Evolutionary conservation across 2,797 vertebrate genomes (phyloP), one percentile per base, ranked within the genome.

Genomic region (Rachycentron canadum): DNA sequence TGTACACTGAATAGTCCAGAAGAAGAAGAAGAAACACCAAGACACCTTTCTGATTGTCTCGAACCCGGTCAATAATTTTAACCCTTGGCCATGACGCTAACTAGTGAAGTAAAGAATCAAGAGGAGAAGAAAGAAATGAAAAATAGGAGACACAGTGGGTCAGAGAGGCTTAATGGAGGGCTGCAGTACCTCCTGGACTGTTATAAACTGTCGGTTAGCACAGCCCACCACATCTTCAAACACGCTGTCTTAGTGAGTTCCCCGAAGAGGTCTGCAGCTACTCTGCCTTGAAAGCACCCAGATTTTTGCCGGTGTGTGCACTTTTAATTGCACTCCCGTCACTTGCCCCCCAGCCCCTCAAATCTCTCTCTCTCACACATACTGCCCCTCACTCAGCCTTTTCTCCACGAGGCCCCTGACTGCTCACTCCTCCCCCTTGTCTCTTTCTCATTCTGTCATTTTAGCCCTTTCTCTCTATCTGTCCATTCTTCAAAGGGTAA

Each of bases 251-350:
- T 81, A 82, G 86, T 91, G 93, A 94, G 92, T 92, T 94, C 92
- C 92, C 93, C 34, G 82, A 93, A 94, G 93, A 92, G 89, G 91
- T 92, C 89, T 85, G 83, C 77, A 80, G 91, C 92, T 90, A 91
- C 90, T 92, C 87, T 90, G 91, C 88, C 91, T 95, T 92, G 89
- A 93, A 94, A 95, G 94, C 91, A 87, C 88, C 87, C 85, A 90
- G 58, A 86, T 91, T 91, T 92, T 93, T 94, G 92, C 93, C 91
- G 93, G 93, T 95, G 92, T 95, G 92, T 95, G 94, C 94, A 94
- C 93, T 96, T 95, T 95, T 96, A 95, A 95, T 96, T 95, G 94
- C 93, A 70, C 91, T 94, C 93, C 90, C 93, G 93, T 94, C 86
- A 87, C 93, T 91, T 91, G 90, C 90, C 93, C 94, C 89, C 88